These are phyloP conservation scores for Shargacucullia verbasci DNA, from an alignment of 2,888 invertebrate genomes.

Conservation along the genomic window DNA sequence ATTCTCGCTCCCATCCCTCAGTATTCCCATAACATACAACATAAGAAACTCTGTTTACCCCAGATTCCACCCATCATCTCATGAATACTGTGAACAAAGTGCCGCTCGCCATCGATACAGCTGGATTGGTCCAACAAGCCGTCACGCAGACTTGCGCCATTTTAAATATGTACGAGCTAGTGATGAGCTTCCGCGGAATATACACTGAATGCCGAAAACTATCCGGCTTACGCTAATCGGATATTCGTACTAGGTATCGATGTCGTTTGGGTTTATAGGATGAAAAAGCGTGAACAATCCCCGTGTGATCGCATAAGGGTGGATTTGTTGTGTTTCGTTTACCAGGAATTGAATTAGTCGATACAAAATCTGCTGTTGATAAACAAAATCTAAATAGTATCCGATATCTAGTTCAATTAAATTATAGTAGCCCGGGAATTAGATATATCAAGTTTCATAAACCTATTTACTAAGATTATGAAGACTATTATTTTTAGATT, in stretches of 20 bases:
- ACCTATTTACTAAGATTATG: no score
- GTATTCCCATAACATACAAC: slow-evolving; percentile 11
- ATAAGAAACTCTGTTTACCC: slow-evolving; percentile 14
- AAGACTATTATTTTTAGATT: no score
- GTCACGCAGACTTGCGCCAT: slow-evolving; percentile 8
- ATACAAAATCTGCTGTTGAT: slow-evolving; percentile 6
- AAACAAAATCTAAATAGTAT: neutral
- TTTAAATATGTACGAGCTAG: slow-evolving; percentile 47
- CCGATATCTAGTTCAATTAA: neutral
- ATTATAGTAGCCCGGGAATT: no score
- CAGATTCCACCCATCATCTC: slow-evolving; percentile 4
- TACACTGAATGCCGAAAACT: slow-evolving; percentile 27
- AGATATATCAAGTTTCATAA: no score
- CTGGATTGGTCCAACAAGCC: slow-evolving; percentile 25
- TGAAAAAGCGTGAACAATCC: slow-evolving; percentile 39
- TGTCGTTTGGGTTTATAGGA: slow-evolving; percentile 33
- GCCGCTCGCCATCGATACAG: slow-evolving; percentile 20
- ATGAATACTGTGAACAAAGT: slow-evolving; percentile 23
- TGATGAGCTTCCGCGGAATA: slow-evolving; percentile 24
- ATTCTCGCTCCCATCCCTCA: slow-evolving; percentile 13
- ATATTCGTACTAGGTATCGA: slow-evolving; percentile 40
- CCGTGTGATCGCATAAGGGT: slow-evolving; percentile 33
- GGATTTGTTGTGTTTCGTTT: slow-evolving; percentile 37
- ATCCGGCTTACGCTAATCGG: slow-evolving; percentile 50
- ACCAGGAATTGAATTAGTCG: slow-evolving; percentile 6